A percentile compares a stretch with the other conserved stretches of the same genome.
Evolutionary conservation across 2,113 vertebrate genomes (phyloP).

Genomic region (Carassius carassius): DNA sequence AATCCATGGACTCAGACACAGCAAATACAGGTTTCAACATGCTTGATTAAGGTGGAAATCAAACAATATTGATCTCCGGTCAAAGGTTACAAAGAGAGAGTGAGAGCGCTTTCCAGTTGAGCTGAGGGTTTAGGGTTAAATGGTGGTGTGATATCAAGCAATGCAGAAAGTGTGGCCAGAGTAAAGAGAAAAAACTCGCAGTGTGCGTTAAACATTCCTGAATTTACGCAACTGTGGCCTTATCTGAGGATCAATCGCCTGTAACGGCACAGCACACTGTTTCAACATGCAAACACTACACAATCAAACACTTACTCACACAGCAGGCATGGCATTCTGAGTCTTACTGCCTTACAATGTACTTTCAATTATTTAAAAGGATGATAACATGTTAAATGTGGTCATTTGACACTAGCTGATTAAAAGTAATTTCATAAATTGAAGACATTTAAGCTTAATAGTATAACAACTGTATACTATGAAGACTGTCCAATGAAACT

Average conservation of each 20-base stretch:
- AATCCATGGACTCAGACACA: background rate
- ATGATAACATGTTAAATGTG: background rate
- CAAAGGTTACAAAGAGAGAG: background rate
- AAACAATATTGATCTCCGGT: background rate
- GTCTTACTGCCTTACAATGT: background rate
- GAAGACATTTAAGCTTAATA: no score
- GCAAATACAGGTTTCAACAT: background rate
- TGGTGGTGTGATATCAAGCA: background rate
- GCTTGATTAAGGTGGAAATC: background rate
- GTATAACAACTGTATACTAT: no score
- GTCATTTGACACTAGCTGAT: background rate
- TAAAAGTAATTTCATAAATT: background rate
- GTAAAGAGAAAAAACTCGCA: background rate
- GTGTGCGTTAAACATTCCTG: slow-evolving; percentile 56
- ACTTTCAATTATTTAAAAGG: background rate
- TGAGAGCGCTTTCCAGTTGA: background rate
- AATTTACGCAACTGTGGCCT: slow-evolving; percentile 29
- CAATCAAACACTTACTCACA: slow-evolving; percentile 40
- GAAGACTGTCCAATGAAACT: no score
- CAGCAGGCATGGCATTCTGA: slow-evolving; percentile 64
- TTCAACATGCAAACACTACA: slow-evolving; percentile 64
- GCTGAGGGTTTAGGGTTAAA: background rate
- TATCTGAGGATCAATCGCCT: slow-evolving; percentile 52
- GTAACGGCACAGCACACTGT: slow-evolving; percentile 57
- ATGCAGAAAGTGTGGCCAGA: background rate